phyloP scores from a whole-genome alignment of 2,888 invertebrate genomes.

The Tetanocera ferruginea region DNA sequence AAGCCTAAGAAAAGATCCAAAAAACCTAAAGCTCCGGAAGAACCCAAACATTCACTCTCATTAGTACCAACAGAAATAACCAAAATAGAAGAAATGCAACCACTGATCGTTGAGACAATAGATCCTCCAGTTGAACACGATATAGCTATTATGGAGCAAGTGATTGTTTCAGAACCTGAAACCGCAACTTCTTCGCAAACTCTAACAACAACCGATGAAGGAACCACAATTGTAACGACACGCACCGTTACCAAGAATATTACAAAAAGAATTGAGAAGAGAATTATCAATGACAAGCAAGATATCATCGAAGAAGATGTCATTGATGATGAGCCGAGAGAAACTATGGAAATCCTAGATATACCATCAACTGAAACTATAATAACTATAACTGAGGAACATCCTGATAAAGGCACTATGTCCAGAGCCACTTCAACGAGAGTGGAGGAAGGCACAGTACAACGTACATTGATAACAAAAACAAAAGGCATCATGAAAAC shows the following conservation, averaged over 20 bases:
- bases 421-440: constrained; percentile 52
- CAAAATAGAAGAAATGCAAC: too few species aligned
- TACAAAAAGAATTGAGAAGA: constrained; percentile 60
- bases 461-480: constrained; percentile 69
- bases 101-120: too few species aligned
- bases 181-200: constrained; percentile 37
- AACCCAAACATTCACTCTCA: too few species aligned
- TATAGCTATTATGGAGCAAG: too few species aligned
- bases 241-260: constrained; percentile 61
- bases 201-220: constrained; percentile 31
- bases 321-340: constrained; percentile 59
- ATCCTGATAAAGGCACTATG: constrained; percentile 33
- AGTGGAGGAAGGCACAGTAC: constrained; percentile 65
- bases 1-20: too few species aligned
- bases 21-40: too few species aligned
- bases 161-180: neutral
- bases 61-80: too few species aligned
- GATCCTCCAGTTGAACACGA: too few species aligned
- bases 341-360: constrained; percentile 52
- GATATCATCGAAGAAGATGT: constrained; percentile 63
- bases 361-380: neutral
- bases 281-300: constrained; percentile 60
- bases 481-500: constrained; percentile 59
- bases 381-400: neutral
- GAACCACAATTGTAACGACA: constrained; percentile 60